These are phyloP conservation scores for Steatocranus sp. DNA, from an alignment of 2,797 vertebrate genomes.

Conservation along the genomic window DNA sequence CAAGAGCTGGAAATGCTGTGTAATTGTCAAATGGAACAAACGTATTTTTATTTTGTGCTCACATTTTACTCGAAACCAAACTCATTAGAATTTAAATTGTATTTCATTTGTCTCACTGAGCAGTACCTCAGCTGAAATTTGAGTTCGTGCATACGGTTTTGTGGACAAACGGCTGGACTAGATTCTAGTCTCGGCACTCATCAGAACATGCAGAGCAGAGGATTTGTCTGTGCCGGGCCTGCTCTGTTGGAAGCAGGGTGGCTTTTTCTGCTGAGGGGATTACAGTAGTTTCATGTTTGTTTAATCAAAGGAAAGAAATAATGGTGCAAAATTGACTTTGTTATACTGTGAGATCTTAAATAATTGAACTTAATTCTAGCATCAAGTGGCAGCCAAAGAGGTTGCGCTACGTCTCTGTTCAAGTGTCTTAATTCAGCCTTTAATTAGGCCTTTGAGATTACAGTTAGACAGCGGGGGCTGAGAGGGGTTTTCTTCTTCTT, in stretches of 20 bases:
- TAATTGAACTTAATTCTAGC: neutral
- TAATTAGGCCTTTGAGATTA: neutral
- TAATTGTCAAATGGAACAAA: neutral
- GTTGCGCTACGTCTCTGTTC: neutral
- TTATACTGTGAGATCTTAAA: neutral
- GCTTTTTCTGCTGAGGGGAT: neutral
- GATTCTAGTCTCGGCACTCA: neutral
- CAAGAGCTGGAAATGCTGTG: neutral
- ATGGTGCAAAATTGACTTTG: neutral
- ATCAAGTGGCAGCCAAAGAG: neutral
- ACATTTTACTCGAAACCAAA: neutral
- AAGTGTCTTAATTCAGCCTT: neutral
- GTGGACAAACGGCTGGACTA: neutral
- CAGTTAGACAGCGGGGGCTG: neutral
- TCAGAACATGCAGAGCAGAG: neutral
- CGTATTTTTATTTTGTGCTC: neutral
- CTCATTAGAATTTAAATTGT: neutral
- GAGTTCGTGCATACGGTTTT: neutral
- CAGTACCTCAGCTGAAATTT: neutral
- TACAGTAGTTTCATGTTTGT: conserved; percentile 6
- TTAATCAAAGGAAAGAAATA: neutral
- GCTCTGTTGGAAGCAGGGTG: neutral
- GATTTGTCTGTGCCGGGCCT: neutral
- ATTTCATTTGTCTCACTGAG: accelerated
- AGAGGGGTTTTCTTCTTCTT: neutral